Evolutionary conservation across 92 coral and sea anemone genomes (phyloP).

Genomic region (Porites cylindrica): DNA sequence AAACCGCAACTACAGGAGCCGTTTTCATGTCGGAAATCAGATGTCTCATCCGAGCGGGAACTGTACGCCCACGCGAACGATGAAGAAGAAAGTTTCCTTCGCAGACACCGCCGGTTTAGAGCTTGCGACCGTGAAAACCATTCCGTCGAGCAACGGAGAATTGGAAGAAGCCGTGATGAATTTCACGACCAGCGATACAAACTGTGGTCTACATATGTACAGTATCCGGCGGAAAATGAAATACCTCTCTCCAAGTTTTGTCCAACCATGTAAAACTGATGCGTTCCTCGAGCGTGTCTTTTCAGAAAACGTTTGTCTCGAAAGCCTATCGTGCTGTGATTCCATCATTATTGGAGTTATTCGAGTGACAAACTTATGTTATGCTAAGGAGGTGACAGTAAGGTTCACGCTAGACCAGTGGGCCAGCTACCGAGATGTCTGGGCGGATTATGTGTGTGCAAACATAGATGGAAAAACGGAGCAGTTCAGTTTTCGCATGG

Average conservation of each 20-base stretch:
- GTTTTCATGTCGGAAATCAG: neutral
- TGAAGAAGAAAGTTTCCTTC: slow-evolving; percentile 83
- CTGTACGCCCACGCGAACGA: slow-evolving; percentile 12
- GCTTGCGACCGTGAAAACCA: slow-evolving; percentile 83
- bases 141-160: slow-evolving; percentile 70
- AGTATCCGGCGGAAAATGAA: neutral
- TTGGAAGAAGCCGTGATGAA: slow-evolving; percentile 52
- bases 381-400: slow-evolving; percentile 71
- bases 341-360: slow-evolving; percentile 62
- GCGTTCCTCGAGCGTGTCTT: slow-evolving; percentile 41
- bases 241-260: slow-evolving; percentile 16
- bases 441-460: slow-evolving; percentile 77
- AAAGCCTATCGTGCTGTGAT: slow-evolving; percentile 56
- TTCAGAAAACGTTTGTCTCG: slow-evolving; percentile 71
- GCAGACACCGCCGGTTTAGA: slow-evolving; percentile 87
- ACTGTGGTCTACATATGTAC: neutral
- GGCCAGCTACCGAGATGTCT: slow-evolving; percentile 68
- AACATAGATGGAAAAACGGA: slow-evolving; percentile 73
- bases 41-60: neutral
- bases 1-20: neutral
- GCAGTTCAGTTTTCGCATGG: slow-evolving; percentile 77
- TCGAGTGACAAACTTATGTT: slow-evolving; percentile 78
- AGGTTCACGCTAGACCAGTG: slow-evolving; percentile 78
- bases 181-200: neutral
- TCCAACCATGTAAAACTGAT: slow-evolving; percentile 15